Base-by-base conservation (phyloP, 2,888 invertebrate genomes). In the Latheticus oryzae region DNA sequence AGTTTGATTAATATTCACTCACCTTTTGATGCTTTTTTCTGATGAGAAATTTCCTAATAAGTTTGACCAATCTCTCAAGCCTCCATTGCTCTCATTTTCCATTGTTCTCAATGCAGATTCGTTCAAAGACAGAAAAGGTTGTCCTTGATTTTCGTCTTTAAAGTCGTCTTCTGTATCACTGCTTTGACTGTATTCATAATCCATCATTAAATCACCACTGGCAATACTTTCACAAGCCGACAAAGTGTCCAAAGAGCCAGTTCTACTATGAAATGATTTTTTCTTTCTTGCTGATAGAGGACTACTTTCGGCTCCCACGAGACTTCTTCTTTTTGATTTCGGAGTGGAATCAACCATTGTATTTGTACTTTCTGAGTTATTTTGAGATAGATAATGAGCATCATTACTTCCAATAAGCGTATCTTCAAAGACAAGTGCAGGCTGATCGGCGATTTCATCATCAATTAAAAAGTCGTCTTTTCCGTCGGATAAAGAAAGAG, bases 401-500 rank as follows among this genome's bases (percentile, higher is more conserved):
- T 51, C 38, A 45, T 71, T 70, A n/a, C 48, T 64, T 2, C 63
- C 64, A n/a, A 66, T 62, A 9, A 75, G 73, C 71, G 85, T 83
- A 77, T 89, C 89, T 73, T 88, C 87, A 71, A 92, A 91, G 7
- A 91, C 82, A 61, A 95, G 76, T 1, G 89, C 93, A 5, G 94
- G 94, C 73, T 95, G 94, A 79, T 95, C 94, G 28, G 91, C 91
- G 58, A 95, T 94, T 78, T 95, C 94, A 69, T 95, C 94, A 70
- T 95, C 94, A 60, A 87, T 87, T 59, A 94, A 85, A 78, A 87
- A 92, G 76, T 92, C 91, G 75, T 92, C 91, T 61, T 89, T 82
- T 9, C 90, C 90, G 64, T 92, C 91, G 0, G 91, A 91, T n/a
- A 92, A 79, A 0, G 91, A 91, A 0, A 91, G 78, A 0, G 91